Conservation (phyloP, 2,113 vertebrate genomes). For the Gasterosteus aculeatus region DNA sequence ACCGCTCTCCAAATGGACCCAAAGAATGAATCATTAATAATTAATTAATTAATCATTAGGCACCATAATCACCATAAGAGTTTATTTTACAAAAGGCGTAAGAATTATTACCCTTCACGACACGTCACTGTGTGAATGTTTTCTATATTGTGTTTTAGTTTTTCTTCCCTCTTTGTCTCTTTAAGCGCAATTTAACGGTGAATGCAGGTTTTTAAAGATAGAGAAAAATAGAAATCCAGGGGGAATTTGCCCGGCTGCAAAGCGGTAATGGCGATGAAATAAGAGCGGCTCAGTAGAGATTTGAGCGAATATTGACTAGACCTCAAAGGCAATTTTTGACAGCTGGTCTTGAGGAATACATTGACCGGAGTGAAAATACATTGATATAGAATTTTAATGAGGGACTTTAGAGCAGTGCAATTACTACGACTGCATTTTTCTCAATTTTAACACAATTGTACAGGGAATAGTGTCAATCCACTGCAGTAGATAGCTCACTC, state of each 20-base stretch:
- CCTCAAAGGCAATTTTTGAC: constrained; percentile 63
- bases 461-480: constrained; percentile 39
- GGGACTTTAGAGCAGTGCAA: constrained; percentile 53
- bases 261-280: constrained; percentile 59
- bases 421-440: constrained; percentile 45
- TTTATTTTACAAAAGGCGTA: neutral
- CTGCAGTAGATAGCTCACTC: constrained; percentile 5
- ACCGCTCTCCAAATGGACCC: too few species aligned
- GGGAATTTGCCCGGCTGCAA: constrained; percentile 33
- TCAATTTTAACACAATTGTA: constrained; percentile 29
- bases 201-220: constrained; percentile 5
- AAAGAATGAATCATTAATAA: too few species aligned
- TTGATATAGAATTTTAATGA: constrained; percentile 68
- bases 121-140: neutral
- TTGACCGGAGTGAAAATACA: constrained; percentile 49
- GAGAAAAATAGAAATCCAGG: constrained; percentile 22
- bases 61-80: neutral
- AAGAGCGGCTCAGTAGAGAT: constrained; percentile 50
- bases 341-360: constrained; percentile 56
- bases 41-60: neutral
- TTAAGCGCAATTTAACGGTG: constrained; percentile 6
- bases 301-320: constrained; percentile 56
- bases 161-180: constrained; percentile 10
- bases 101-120: neutral
- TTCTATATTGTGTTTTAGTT: neutral